Conservation (phyloP, 2,797 vertebrate genomes). For the Bovichtus diacanthus region DNA sequence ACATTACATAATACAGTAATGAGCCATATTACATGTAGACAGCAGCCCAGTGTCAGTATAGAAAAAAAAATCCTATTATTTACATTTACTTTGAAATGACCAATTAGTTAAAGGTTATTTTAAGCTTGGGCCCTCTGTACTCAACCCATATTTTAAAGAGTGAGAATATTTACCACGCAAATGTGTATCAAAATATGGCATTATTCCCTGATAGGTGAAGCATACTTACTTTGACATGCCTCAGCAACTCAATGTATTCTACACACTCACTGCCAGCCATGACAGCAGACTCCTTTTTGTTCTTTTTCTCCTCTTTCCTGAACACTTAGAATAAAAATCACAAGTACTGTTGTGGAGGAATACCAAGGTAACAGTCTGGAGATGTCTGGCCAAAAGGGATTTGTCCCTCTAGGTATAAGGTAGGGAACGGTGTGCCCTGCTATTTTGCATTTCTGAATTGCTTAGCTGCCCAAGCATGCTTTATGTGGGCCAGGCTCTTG, state of each 20-base stretch:
- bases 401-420: conserved; percentile 93
- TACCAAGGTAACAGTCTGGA: conserved; percentile 87
- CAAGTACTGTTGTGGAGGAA: conserved; percentile 83
- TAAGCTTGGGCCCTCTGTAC: conserved; percentile 12
- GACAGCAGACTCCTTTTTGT: conserved; percentile 80
- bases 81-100: conserved; percentile 25
- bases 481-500: conserved; percentile 87
- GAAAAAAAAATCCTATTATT: conserved; percentile 9
- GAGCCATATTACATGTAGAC: conserved; percentile 3
- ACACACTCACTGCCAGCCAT: conserved; percentile 80
- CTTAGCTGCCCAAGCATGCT: conserved; percentile 98
- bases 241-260: conserved; percentile 82
- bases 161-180: conserved; percentile 78
- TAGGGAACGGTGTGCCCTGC: conserved; percentile 86
- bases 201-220: conserved; percentile 84
- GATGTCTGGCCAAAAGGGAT: conserved; percentile 94
- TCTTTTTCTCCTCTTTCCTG: conserved; percentile 74
- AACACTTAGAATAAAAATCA: conserved; percentile 86
- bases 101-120: conserved; percentile 35
- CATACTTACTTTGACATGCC: conserved; percentile 82
- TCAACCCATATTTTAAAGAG: conserved; percentile 33
- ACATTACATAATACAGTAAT: conserved; percentile 10
- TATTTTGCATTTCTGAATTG: conserved; percentile 98
- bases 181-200: conserved; percentile 83
- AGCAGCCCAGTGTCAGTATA: neutral